phyloP scores from a whole-genome alignment of 1,140 invertebrate species.

The Euglossa dilemma region DNA sequence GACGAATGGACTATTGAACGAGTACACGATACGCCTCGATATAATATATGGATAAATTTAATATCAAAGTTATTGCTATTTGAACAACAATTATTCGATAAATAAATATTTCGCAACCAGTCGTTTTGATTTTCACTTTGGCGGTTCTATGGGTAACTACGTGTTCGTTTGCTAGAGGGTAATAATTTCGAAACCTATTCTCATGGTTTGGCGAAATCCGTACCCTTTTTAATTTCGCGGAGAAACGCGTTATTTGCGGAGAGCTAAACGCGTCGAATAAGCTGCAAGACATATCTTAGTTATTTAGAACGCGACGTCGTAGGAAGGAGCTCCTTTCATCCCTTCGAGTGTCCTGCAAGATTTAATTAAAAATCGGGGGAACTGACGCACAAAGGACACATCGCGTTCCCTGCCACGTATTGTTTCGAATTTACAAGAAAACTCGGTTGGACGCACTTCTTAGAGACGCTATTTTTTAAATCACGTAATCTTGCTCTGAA shows the following conservation, averaged over 20 bases:
- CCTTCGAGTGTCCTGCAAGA: slow-evolving; percentile 57
- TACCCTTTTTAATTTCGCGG: slow-evolving; percentile 14
- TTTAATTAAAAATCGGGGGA: slow-evolving; percentile 65
- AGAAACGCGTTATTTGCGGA: slow-evolving; percentile 28
- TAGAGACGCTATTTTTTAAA: too few relatives aligned
- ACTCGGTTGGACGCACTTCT: background rate
- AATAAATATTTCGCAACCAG: too few relatives aligned
- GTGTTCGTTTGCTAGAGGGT: too few relatives aligned
- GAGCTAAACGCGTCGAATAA: slow-evolving; percentile 51
- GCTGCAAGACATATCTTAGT: slow-evolving; percentile 38
- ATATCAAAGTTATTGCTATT: too few relatives aligned
- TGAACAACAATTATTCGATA: too few relatives aligned
- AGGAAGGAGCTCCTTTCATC: slow-evolving; percentile 50
- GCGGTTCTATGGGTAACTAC: too few relatives aligned
- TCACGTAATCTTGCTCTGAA: too few relatives aligned
- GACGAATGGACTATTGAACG: too few relatives aligned
- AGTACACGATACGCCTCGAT: too few relatives aligned
- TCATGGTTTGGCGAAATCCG: background rate
- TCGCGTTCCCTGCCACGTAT: background rate
- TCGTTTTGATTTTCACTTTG: too few relatives aligned
- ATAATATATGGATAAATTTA: too few relatives aligned
- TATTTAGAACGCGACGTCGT: slow-evolving; percentile 49
- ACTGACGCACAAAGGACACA: slow-evolving; percentile 36
- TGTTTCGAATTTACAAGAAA: background rate
- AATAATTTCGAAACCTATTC: background rate